Base-by-base conservation (phyloP, 2,797 vertebrate species). In the Chelon labrosus region DNA sequence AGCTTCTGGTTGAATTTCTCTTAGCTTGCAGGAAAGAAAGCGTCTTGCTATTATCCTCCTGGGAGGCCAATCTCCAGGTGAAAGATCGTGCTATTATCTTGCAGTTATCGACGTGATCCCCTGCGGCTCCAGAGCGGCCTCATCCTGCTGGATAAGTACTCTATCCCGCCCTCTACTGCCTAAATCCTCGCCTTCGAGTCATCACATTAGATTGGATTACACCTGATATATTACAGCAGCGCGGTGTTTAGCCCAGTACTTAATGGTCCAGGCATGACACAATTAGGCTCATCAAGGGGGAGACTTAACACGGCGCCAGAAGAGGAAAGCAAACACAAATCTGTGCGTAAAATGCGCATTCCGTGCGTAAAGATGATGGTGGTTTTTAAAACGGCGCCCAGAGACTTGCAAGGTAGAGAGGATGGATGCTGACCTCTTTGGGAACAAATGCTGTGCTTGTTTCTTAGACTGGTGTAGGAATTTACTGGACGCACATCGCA, bases 151-250 rank as follows among this genome's bases (percentile, higher is more conserved):
- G 80, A 87, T 86, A 89, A 89, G 87, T 78, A 83, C 77, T 80
- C 86, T 13, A 85, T 91, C 93, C 93, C 94, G 90, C 93, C 93
- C 93, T 89, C 92, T 82, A 86, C 86, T 79, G 90, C 88, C 87
- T 87, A 92, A 93, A 92, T 87, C 92, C 89, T 84, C 85, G 69
- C 87, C 79, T 78, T 77, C 63, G 73, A 86, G 85, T 89, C 91
- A 89, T 88, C 91, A 86, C 90, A 92, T 94, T 94, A 94, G 92
- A 93, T 94, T 93, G 94, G 94, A 94, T 95, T 95, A 94, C 94
- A 95, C 88, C 91, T 94, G 92, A 86, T 91, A 82, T 82, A 86
- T 88, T 89, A 92, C 81, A 85, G 85, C 87, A 65, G 83, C 71
- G 73, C 84, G 63, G 64, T 86, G 82, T 85, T 93, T 88, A 90